A percentile compares a stretch with the other conserved stretches of the same genome.
These are phyloP conservation scores for Antechinus stuartii DNA, from an alignment of 2,113 vertebrate species.

Conservation along the genomic window DNA sequence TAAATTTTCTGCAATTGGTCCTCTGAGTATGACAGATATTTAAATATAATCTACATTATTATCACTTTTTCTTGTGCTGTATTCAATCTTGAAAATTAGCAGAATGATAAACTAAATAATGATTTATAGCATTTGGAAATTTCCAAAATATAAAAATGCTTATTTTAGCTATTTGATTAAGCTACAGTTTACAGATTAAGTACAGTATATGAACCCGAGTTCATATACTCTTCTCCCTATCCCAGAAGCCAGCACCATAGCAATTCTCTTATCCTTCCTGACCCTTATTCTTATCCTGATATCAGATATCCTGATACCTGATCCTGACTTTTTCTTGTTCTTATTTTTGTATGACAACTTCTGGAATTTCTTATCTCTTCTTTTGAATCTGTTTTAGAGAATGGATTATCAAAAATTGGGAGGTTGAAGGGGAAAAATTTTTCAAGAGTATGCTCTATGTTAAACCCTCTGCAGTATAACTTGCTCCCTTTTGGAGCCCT, in stretches of 20 bases:
- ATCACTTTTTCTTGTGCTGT: not conserved
- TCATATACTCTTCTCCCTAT: not conserved
- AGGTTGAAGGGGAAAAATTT: not conserved
- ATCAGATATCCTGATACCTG: not conserved
- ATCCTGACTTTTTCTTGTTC: not conserved
- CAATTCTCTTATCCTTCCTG: not conserved
- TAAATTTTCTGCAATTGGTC: not conserved
- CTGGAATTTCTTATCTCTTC: not conserved
- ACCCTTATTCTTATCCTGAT: not conserved
- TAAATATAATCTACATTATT: not conserved
- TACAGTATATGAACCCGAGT: not conserved
- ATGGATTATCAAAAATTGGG: not conserved
- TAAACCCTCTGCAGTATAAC: not conserved
- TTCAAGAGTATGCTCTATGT: not conserved
- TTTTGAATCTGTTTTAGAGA: not conserved
- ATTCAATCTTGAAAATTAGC: not conserved
- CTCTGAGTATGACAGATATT: not conserved
- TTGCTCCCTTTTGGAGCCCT: not conserved
- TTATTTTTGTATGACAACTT: not conserved
- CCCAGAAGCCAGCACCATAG: not conserved
- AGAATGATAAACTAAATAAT: not conserved
- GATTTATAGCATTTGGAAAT: not conserved
- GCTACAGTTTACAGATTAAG: not conserved
- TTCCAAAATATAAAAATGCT: not conserved
- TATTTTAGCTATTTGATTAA: not conserved